Evolutionary conservation across 2,113 vertebrate species (phyloP), one percentile per base, ranked within the genome.

Genomic region (Rhodinocichla rosea): DNA sequence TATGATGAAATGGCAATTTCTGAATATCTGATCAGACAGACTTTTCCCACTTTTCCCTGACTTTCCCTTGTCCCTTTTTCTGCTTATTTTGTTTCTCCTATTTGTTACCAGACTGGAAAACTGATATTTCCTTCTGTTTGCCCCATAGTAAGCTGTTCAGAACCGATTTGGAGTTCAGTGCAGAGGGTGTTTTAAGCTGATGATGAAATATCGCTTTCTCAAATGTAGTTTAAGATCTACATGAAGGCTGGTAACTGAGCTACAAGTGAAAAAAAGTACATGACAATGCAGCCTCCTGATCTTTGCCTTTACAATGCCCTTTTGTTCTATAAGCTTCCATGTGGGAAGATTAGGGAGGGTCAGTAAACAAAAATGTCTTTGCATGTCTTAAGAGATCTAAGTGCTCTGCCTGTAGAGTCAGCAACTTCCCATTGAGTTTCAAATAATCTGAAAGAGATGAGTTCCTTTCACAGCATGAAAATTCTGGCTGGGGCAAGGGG

Each of bases 251-350:
- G 22, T 73, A 47, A 65, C 50, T 33, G 73, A 73, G 21, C 42
- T 91, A 50, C 69, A 87, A 63, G 39, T 70, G 21, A 23, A 23
- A 60, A 71, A 64, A 79, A 68, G 35, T 47, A 23, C 33, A 79
- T 79, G 88, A 93, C 64, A 86, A 78, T 83, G 33, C 73, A 94
- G 83, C 35, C 88, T 81, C 90, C 85, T 90, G 94, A 77, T 97
- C 93, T 95, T 87, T 94, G 83, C 85, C 92, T 92, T 94, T 89
- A 92, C 73, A 96, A 90, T 94, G 86, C 80, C 86, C 81, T 94
- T 96, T 96, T 96, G 92, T 96, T 94, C 95, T 74, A 53, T 93
- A 90, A 94, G 17, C 82, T 95, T 95, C 92, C 88, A 93, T 79
- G 84, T 85, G 91, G 74, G 59, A 95, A 95, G 82, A 91, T 81